These are phyloP conservation scores for Boulengeromyrus knoepffleri DNA, from an alignment of 2,113 vertebrate species.

Conservation along the genomic window DNA sequence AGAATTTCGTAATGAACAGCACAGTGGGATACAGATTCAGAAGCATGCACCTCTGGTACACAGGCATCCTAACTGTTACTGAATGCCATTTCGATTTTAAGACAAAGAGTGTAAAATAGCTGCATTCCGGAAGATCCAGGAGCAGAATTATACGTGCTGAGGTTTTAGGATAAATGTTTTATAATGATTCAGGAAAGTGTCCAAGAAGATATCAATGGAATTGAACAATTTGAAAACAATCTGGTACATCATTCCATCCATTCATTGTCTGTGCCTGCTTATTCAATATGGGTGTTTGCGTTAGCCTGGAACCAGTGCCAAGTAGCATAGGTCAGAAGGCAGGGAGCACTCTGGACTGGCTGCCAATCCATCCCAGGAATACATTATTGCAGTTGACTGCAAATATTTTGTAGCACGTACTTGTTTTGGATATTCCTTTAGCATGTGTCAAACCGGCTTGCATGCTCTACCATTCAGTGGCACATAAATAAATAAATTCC, in stretches of 20 bases:
- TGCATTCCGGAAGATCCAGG: background rate
- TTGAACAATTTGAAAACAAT: background rate
- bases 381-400: background rate
- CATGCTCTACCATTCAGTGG: background rate
- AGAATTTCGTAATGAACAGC: background rate
- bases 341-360: background rate
- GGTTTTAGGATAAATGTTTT: background rate
- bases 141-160: background rate
- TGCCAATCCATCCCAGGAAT: background rate
- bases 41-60: background rate
- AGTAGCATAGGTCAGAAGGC: background rate
- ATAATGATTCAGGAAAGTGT: background rate
- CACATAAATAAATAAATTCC: background rate
- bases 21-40: background rate
- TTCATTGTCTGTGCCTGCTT: background rate
- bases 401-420: background rate
- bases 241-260: background rate
- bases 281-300: background rate
- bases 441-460: background rate
- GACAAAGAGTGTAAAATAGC: background rate
- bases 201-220: background rate
- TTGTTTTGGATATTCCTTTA: background rate
- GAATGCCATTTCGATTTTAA: background rate
- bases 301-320: background rate
- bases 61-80: background rate